phyloP scores from a whole-genome alignment of 2,797 vertebrate species.

The Anguilla marmorata region DNA sequence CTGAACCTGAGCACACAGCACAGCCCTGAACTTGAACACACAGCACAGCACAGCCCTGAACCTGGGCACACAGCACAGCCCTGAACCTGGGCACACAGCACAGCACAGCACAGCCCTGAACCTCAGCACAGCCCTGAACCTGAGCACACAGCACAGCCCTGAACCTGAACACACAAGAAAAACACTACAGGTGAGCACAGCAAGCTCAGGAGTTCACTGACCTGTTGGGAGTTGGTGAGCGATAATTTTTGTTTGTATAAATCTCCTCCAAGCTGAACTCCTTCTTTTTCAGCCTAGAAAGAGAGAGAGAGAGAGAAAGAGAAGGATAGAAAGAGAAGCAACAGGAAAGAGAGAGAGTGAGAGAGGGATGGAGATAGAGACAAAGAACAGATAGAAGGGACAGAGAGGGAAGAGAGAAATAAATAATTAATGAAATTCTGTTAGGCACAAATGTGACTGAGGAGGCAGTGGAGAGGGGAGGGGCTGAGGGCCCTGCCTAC shows the following conservation, averaged over 20 bases:
- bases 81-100: no score
- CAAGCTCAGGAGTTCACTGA: conserved; percentile 49
- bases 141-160: neutral
- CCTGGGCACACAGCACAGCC: no score
- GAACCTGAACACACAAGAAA: neutral
- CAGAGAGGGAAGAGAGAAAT: neutral
- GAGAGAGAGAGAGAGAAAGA: conserved; percentile 41
- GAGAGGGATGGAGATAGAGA: neutral
- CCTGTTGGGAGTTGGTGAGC: conserved; percentile 87
- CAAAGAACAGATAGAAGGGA: neutral
- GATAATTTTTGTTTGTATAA: conserved; percentile 97
- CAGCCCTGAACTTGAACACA: no score
- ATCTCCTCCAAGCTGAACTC: conserved; percentile 98
- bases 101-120: no score
- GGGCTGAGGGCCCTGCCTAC: neutral
- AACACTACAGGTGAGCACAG: neutral
- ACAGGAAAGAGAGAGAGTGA: neutral
- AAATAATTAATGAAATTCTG: neutral
- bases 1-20: no score
- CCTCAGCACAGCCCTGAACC: no score
- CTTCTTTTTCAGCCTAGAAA: conserved; percentile 88
- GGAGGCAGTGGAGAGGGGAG: neutral
- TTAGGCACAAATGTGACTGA: neutral
- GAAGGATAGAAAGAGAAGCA: neutral
- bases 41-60: no score